Evolutionary conservation across 2,113 vertebrate genomes (phyloP).

Genomic region (Picathartes gymnocephalus): DNA sequence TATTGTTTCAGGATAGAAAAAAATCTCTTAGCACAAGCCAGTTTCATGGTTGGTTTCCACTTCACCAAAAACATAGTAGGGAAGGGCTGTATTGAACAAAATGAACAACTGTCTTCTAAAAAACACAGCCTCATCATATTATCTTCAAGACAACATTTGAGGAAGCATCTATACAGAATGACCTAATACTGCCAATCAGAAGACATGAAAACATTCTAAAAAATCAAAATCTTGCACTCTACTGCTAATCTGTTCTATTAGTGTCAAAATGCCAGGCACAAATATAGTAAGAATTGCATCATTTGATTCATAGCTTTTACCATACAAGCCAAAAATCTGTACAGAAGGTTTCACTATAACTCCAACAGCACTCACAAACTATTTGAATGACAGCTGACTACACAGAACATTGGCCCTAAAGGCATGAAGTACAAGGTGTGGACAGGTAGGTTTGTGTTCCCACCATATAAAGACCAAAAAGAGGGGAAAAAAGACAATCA

Average conservation of each 20-base stretch:
- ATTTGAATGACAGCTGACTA: background rate
- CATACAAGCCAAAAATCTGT: background rate
- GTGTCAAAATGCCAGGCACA: background rate
- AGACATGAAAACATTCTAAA: background rate
- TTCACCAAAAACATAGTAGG: background rate
- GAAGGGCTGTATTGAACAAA: background rate
- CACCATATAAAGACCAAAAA: background rate
- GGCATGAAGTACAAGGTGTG: background rate
- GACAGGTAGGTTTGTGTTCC: background rate
- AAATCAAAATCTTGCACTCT: background rate
- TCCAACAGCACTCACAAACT: background rate
- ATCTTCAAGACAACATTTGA: background rate
- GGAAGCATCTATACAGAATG: background rate
- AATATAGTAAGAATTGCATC: background rate
- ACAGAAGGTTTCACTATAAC: background rate
- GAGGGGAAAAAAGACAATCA: background rate
- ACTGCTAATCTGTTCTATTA: background rate
- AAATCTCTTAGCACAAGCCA: background rate
- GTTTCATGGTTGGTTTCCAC: background rate
- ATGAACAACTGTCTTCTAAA: background rate
- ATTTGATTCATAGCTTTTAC: background rate
- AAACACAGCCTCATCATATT: background rate
- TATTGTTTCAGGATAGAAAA: background rate
- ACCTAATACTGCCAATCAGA: background rate
- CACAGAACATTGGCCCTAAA: background rate